Conservation (phyloP, 2,888 invertebrate species). For the Drosophila monieri region DNA sequence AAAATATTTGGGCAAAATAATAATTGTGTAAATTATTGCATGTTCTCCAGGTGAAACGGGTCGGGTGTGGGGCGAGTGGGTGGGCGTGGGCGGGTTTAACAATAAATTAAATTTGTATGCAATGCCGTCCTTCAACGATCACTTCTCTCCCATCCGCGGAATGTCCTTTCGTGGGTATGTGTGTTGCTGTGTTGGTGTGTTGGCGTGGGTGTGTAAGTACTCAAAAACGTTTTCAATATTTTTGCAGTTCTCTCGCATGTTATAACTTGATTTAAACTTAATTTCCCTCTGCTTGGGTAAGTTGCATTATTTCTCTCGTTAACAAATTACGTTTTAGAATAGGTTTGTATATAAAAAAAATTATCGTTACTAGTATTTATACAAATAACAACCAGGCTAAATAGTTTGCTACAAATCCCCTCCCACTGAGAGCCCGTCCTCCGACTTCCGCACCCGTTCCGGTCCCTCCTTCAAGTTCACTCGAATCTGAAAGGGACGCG, state of each 20-base stretch:
- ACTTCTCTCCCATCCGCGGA: constrained; percentile 28
- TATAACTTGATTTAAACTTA: constrained; percentile 26
- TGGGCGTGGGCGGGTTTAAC: constrained; percentile 14
- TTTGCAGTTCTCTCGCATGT: constrained; percentile 19
- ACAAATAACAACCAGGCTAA: constrained; percentile 52
- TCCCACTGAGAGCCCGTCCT: constrained; percentile 27
- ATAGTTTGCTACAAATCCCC: constrained; percentile 42
- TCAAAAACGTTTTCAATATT: constrained; percentile 41
- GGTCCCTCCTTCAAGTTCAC: neutral
- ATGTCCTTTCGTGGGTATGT: constrained; percentile 40
- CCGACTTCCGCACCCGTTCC: neutral
- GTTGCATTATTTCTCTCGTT: constrained; percentile 31
- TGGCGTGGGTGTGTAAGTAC: constrained; percentile 38
- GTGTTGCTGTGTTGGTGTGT: constrained; percentile 11
- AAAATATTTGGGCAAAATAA: constrained; percentile 7
- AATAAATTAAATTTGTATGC: constrained; percentile 38
- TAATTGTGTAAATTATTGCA: constrained; percentile 4
- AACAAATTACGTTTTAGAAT: constrained; percentile 38
- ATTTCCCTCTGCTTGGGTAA: constrained; percentile 7
- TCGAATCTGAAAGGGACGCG: neutral
- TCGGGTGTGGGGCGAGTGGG: neutral
- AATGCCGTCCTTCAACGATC: constrained; percentile 11
- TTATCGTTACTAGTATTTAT: constrained; percentile 35
- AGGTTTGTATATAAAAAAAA: constrained; percentile 23
- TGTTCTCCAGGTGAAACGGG: neutral